These are phyloP conservation scores for Drosophila nannoptera DNA, from an alignment of 1,140 invertebrate genomes.

Conservation along the genomic window DNA sequence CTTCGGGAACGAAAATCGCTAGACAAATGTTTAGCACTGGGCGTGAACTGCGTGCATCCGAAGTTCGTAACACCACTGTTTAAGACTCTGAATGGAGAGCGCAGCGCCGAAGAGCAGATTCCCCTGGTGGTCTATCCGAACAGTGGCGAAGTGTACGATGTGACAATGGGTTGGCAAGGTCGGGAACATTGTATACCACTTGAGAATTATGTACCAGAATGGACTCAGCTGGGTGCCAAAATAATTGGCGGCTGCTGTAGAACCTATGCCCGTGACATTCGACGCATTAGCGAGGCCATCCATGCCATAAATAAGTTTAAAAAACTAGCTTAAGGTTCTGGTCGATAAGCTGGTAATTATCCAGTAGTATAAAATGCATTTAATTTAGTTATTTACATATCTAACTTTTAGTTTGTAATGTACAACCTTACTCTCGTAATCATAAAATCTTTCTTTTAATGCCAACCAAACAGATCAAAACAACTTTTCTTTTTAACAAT, in stretches of 20 bases:
- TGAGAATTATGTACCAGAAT: constrained; percentile 83
- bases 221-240: constrained; percentile 85
- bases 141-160: constrained; percentile 83
- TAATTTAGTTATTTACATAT: constrained; percentile 27
- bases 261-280: constrained; percentile 84
- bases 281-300: constrained; percentile 79
- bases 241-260: constrained; percentile 91
- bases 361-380: constrained; percentile 45
- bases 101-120: constrained; percentile 55
- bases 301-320: constrained; percentile 51
- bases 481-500: too few relatives aligned
- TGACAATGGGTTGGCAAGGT: constrained; percentile 82
- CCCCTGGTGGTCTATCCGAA: constrained; percentile 87
- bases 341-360: constrained; percentile 18
- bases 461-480: not conserved
- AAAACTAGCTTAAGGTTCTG: constrained; percentile 42
- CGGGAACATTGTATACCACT: constrained; percentile 81
- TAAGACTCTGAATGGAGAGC: constrained; percentile 78
- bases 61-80: constrained; percentile 82
- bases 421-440: constrained; percentile 16
- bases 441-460: not conserved
- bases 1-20: constrained; percentile 82
- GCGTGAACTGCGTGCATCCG: constrained; percentile 91
- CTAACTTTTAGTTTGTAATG: constrained; percentile 35
- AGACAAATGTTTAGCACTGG: constrained; percentile 89